Evolutionary conservation across 2,888 invertebrate species (phyloP).

Genomic region (Bugula neritina): DNA sequence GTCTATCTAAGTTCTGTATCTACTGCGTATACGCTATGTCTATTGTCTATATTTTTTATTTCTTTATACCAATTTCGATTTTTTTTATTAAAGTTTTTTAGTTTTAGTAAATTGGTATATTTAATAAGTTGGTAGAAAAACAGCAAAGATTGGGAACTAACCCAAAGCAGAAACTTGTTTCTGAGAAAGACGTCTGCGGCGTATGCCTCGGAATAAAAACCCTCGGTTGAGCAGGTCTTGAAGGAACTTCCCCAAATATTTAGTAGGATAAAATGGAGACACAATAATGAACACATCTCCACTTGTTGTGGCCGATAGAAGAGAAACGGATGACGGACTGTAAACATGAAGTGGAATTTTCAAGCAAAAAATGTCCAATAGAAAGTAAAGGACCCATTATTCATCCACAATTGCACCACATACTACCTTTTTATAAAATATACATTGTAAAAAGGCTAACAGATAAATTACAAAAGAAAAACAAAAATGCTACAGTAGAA

Average conservation of each 20-base stretch:
- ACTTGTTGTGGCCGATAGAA: constrained; percentile 28
- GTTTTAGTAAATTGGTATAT: background rate
- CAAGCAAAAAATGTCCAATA: too few species aligned
- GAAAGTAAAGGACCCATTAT: too few species aligned
- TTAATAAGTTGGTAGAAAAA: background rate
- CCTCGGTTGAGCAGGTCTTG: constrained; percentile 42
- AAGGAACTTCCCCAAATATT: constrained; percentile 41
- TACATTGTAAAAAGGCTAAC: too few species aligned
- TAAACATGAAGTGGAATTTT: too few species aligned
- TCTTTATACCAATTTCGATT: too few species aligned
- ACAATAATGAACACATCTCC: constrained; percentile 42
- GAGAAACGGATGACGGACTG: background rate
- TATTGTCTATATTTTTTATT: too few species aligned
- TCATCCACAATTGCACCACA: too few species aligned
- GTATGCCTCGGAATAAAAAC: constrained; percentile 43
- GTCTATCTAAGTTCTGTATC: too few species aligned
- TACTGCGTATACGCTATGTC: background rate
- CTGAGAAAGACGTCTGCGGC: constrained; percentile 36
- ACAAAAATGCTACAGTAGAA: too few species aligned
- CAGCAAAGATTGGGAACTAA: constrained; percentile 33
- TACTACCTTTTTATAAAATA: too few species aligned
- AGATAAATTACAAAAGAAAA: too few species aligned
- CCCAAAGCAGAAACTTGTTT: constrained; percentile 41
- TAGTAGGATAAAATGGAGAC: constrained; percentile 43
- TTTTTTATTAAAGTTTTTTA: background rate